phyloP scores from a whole-genome alignment of 2,888 invertebrate genomes.

The Hemithea aestivaria region DNA sequence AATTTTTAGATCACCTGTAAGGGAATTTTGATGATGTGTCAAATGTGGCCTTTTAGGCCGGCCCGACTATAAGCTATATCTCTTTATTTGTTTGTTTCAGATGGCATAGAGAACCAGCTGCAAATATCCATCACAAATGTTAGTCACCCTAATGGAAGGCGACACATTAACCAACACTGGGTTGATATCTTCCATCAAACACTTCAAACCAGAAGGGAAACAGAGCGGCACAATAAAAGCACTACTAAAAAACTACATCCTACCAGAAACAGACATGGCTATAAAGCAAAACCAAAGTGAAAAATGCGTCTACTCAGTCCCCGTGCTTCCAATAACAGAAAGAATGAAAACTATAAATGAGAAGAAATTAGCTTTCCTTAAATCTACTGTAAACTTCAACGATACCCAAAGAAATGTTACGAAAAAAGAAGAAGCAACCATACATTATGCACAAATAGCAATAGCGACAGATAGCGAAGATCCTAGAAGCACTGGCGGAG shows the following conservation, averaged over 20 bases:
- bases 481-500: slow-evolving; percentile 71
- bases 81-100: slow-evolving; percentile 55
- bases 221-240: slow-evolving; percentile 64
- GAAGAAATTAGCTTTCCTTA: slow-evolving; percentile 64
- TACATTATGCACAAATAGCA: slow-evolving; percentile 68
- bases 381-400: slow-evolving; percentile 49
- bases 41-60: no score
- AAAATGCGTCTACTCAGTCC: slow-evolving; percentile 62
- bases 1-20: no score
- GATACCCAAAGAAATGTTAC: slow-evolving; percentile 24
- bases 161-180: slow-evolving; percentile 57
- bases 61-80: no score
- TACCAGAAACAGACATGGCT: slow-evolving; percentile 65
- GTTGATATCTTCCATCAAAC: slow-evolving; percentile 59
- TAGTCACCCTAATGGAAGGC: slow-evolving; percentile 68
- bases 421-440: slow-evolving; percentile 41
- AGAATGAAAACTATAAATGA: slow-evolving; percentile 59
- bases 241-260: slow-evolving; percentile 61
- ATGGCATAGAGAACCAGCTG: slow-evolving; percentile 65
- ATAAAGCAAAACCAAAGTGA: slow-evolving; percentile 63
- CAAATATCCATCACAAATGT: slow-evolving; percentile 59
- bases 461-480: slow-evolving; percentile 65
- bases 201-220: slow-evolving; percentile 52
- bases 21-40: no score
- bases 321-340: slow-evolving; percentile 46